Conservation (phyloP, 2,797 vertebrate species). For the Hylomyscus alleni region DNA sequence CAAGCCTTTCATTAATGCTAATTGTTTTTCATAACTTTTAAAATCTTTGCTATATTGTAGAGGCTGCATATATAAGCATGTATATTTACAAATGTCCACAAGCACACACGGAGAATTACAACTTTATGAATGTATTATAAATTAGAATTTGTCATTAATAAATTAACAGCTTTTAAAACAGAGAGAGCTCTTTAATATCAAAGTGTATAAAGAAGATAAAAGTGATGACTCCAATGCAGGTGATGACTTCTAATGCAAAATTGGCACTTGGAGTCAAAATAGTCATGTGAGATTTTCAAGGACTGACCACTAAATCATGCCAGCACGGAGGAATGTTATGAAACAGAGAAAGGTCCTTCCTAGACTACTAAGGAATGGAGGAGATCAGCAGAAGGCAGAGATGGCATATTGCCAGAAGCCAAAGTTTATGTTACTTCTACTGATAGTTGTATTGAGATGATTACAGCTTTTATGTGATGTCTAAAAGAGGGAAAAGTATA, state of each 20-base stretch:
- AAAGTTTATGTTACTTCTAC: background rate
- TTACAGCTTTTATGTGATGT: background rate
- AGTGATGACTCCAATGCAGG: background rate
- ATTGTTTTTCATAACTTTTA: background rate
- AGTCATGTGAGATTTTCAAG: background rate
- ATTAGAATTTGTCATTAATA: background rate
- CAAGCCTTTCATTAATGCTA: background rate
- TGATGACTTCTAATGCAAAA: background rate
- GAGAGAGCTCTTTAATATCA: background rate
- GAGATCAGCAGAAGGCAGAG: background rate
- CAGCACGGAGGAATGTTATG: background rate
- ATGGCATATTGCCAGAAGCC: background rate
- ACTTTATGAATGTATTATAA: background rate
- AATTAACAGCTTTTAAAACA: background rate
- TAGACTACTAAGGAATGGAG: background rate
- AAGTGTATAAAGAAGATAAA: background rate
- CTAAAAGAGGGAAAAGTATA: background rate
- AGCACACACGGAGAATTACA: too few relatives aligned
- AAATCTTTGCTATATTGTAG: too few relatives aligned
- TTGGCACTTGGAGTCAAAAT: background rate
- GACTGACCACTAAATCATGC: background rate
- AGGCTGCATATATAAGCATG: background rate
- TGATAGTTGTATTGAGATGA: slow-evolving; percentile 8
- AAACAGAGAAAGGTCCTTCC: background rate
- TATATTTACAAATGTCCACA: background rate